These are phyloP conservation scores for Microplitis deprimator DNA, from an alignment of 2,888 invertebrate species.

Conservation along the genomic window DNA sequence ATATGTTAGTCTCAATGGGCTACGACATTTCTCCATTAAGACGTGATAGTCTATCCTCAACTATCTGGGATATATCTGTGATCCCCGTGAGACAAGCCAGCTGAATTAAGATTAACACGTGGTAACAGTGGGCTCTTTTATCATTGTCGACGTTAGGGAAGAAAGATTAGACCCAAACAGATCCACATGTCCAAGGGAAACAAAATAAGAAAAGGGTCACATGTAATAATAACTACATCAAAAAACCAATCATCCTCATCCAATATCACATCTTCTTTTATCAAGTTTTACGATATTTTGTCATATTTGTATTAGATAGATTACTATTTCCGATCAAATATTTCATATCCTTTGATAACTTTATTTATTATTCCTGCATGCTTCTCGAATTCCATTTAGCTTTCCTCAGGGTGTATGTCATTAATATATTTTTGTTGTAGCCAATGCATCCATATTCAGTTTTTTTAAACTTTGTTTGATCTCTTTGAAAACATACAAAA, in stretches of 20 bases:
- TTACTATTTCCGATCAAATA: background rate
- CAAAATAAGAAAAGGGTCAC: conserved; percentile 29
- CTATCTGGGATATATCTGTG: conserved; percentile 28
- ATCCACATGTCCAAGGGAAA: conserved; percentile 26
- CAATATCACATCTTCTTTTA: background rate
- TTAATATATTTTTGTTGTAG: no score
- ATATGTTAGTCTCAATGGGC: conserved; percentile 42
- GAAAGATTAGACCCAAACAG: conserved; percentile 51
- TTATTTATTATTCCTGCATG: background rate
- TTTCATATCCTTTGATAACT: background rate
- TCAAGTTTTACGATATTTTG: background rate
- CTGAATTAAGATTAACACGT: conserved; percentile 67
- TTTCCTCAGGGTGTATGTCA: background rate
- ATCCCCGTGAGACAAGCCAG: conserved; percentile 57
- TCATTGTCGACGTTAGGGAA: conserved; percentile 67
- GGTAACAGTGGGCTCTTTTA: conserved; percentile 56
- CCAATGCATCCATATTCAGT: background rate
- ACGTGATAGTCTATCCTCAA: conserved; percentile 37
- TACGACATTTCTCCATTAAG: conserved; percentile 60
- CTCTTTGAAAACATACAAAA: background rate
- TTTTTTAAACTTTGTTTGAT: background rate
- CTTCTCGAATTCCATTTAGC: background rate
- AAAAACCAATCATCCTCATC: background rate
- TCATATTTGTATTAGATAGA: background rate
- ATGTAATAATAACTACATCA: background rate